These are phyloP conservation scores for Pongo abelii DNA, from an alignment of 2,113 vertebrate genomes.

Conservation along the genomic window DNA sequence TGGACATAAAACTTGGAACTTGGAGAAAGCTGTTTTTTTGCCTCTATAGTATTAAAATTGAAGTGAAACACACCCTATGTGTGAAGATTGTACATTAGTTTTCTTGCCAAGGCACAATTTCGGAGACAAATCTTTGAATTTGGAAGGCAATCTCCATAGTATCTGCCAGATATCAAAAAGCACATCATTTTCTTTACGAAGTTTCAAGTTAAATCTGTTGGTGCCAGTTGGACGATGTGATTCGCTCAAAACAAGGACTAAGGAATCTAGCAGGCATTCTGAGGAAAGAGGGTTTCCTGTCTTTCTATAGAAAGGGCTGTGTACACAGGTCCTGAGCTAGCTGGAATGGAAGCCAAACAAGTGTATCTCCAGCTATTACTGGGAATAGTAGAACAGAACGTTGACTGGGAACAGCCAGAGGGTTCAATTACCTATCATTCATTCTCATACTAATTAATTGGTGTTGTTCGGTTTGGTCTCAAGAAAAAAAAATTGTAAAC, in stretches of 20 bases:
- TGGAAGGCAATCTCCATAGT: background rate
- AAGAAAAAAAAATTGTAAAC: background rate
- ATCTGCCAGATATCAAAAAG: background rate
- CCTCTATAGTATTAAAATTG: background rate
- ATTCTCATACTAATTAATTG: background rate
- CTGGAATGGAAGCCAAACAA: background rate
- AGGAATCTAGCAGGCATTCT: background rate
- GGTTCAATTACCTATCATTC: background rate
- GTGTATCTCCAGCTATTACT: background rate
- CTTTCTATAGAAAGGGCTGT: background rate
- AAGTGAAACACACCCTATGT: background rate
- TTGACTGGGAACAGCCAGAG: background rate
- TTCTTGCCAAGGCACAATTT: background rate
- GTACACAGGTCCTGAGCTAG: rapidly evolving
- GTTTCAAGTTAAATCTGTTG: background rate
- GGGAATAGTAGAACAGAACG: background rate
- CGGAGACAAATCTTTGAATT: background rate
- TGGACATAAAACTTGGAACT: background rate
- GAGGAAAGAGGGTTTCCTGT: background rate
- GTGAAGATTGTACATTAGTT: background rate
- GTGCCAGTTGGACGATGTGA: background rate
- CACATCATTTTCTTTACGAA: background rate
- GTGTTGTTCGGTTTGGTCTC: background rate
- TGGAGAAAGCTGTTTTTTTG: background rate
- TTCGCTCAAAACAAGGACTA: background rate